Base-by-base conservation (phyloP, 2,113 vertebrate genomes). In the Malurus cyaneus region DNA sequence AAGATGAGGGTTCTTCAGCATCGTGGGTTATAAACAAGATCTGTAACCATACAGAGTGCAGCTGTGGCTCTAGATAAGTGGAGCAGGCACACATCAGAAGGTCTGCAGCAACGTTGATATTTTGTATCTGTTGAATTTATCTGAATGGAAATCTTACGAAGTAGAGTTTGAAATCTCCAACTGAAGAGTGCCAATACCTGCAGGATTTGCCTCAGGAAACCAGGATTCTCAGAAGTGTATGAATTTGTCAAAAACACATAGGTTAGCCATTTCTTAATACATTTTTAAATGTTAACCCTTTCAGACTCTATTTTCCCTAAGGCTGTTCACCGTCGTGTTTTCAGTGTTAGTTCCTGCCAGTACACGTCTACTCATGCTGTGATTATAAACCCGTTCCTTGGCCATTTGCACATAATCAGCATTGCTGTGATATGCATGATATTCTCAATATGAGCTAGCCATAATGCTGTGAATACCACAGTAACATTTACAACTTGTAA, bases 41-140 rank as follows among this genome's bases (percentile, higher is more conserved):
- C 88, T 96, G 54, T 95, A 96, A 93, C 86, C 74, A 64, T 86
- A 95, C 4, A 89, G 86, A 94, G 77, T 89, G 84, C 95, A 96
- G 83, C 94, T 95, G 95, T 88, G 84, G 80, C 87, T 96, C 71
- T 93, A 88, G 92, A 95, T 94, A 95, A 96, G 93, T 95, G 80
- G 64, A 77, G 72, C 42, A 95, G 82, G 53, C 80, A 72, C 86
- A 94, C 93, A 78, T 92, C 84, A 77, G 85, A 95, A 80, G 71
- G 66, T 80, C 73, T 96, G 61, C 42, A 73, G 61, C 2, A 8
- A 57, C 56, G 85, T 21, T 88, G 89, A 42, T 92, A 78, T 88
- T 95, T 91, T 80, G 69, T 79, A 57, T 82, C 87, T 95, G 71
- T 71, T 94, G 82, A 92, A 95, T 95, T 94, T 95, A 90, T 96